phyloP scores from a whole-genome alignment of 2,888 invertebrate genomes.

The Drosophila basisetae region DNA sequence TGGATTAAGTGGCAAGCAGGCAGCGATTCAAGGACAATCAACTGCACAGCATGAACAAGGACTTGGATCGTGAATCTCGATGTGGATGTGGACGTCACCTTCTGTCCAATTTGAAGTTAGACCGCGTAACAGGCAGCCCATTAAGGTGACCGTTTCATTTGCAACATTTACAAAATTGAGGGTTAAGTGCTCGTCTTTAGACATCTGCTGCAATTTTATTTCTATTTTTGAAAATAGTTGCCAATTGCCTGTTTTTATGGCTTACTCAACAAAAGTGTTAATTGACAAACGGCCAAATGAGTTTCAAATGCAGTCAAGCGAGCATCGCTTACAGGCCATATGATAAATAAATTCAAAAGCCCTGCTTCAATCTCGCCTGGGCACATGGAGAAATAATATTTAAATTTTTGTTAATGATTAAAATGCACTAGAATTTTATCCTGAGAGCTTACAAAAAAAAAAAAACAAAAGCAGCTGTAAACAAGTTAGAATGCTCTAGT shows the following conservation, averaged over 20 bases:
- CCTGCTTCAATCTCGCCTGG: neutral
- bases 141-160: slow-evolving; percentile 80
- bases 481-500: neutral
- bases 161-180: slow-evolving; percentile 79
- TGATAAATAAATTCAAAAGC: slow-evolving; percentile 30
- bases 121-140: slow-evolving; percentile 79
- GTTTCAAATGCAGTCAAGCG: slow-evolving; percentile 56
- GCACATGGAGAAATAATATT: slow-evolving; percentile 8
- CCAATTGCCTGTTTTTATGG: slow-evolving; percentile 42
- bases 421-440: neutral
- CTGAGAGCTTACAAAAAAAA: neutral
- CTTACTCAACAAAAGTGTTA: slow-evolving; percentile 73
- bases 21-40: slow-evolving; percentile 80
- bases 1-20: slow-evolving; percentile 75
- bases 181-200: slow-evolving; percentile 82
- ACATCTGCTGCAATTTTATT: slow-evolving; percentile 79
- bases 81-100: slow-evolving; percentile 56
- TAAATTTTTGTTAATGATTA: neutral
- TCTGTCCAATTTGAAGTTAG: slow-evolving; percentile 79
- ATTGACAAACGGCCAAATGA: slow-evolving; percentile 61
- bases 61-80: slow-evolving; percentile 23
- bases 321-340: slow-evolving; percentile 40
- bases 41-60: slow-evolving; percentile 77
- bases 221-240: slow-evolving; percentile 10
- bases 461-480: neutral